Conservation (phyloP, 92 coral and sea anemone species). For the Scolanthus callimorphus region DNA sequence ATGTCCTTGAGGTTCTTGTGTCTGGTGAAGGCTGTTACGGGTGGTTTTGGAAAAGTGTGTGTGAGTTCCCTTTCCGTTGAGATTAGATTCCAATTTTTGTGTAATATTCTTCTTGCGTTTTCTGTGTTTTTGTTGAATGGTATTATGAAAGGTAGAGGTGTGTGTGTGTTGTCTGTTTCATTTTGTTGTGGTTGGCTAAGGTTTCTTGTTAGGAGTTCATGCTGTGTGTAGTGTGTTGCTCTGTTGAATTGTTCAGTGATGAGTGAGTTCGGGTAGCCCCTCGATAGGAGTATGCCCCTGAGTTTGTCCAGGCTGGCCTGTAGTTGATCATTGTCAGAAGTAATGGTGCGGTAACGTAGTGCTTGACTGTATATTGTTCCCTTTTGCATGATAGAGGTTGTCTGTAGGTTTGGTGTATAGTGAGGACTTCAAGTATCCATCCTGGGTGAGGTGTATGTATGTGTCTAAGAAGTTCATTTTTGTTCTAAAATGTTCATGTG, state of each 20-base stretch:
- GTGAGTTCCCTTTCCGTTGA: no score
- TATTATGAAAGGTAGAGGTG: no score
- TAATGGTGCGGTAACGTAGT: background rate
- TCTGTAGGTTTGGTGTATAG: background rate
- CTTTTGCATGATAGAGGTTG: background rate
- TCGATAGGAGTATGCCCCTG: background rate
- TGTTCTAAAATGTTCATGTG: no score
- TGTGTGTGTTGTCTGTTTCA: no score
- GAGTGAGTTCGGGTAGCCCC: background rate
- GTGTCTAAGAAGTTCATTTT: background rate
- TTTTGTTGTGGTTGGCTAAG: no score
- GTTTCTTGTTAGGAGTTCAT: background rate
- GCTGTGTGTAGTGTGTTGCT: background rate
- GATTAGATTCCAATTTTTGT: no score
- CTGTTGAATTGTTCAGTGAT: background rate
- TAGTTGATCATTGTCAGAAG: background rate
- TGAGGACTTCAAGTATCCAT: background rate
- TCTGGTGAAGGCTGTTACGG: no score
- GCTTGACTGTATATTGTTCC: background rate
- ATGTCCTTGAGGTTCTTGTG: no score
- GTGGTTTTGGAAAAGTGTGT: no score
- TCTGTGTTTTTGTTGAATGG: no score
- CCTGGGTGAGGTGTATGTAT: conserved; percentile 1
- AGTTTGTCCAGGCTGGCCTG: background rate
- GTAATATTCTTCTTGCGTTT: no score